Evolutionary conservation across 2,113 vertebrate genomes (phyloP), one percentile per base, ranked within the genome.

Genomic region (Paratilapia polleni): DNA sequence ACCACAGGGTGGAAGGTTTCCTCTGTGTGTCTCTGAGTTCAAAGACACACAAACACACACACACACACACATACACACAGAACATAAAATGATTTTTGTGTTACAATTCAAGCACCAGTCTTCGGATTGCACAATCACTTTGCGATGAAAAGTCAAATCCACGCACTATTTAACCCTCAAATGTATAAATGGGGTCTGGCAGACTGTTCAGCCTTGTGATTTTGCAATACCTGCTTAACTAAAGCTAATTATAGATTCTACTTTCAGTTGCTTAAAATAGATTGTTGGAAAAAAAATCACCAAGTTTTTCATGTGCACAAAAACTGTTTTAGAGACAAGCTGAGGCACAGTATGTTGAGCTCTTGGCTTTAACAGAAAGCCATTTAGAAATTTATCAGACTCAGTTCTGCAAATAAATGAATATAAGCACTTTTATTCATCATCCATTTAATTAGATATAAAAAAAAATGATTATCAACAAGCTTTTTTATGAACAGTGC

Each of bases 1-100:
- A 93, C 91, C 93, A 92, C 93, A 92, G 82, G 91, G 87, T 89
- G 88, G 88, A 87, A 86, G 83, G 90, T 89, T 94, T 92, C 90
- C 81, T 91, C 85, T 91, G 77, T 57, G 56, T 79, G 68, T 66
- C 54, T 75, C 87, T 75, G 68, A 84, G 80, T 86, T 86, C 85
- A 81, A 52, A 47, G 22, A 77, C 63, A 73, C 60, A 80, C 28
- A 58, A 52, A 56, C 4, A 31, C 36, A 17, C 28, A 52, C 56
- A 63, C 6, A 24, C 22, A 10, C 57, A 87, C 36, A 80, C 24
- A 68, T 12, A 61, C 54, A 58, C 19, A 57, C 3, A 59, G 4
- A 56, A 66, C 36, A 36, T 38, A 28, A 47, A 84, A 60, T 1
- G 1, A 63, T 22, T 56, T 22, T 31, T 76, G 38, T 36, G 66